Conservation (phyloP, 2,888 invertebrate species). For the Drosophila prolongata region DNA sequence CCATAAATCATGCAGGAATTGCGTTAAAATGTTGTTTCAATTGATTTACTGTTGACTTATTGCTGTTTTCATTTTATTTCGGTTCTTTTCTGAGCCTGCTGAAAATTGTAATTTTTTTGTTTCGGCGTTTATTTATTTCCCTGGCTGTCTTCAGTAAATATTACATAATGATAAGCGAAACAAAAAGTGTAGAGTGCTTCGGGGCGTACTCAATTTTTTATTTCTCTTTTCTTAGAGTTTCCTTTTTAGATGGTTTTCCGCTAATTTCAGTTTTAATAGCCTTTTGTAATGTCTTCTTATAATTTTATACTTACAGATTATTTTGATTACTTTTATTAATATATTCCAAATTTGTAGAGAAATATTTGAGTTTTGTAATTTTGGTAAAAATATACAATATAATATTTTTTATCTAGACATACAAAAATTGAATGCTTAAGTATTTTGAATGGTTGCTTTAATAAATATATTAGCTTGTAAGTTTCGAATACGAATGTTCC, state of each 20-base stretch:
- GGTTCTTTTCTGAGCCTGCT: constrained; percentile 12
- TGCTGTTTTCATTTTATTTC: constrained; percentile 32
- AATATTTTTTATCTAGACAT: no score
- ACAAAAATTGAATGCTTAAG: no score
- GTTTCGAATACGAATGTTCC: no score
- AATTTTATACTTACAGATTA: no score
- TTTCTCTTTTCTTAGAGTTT: background rate
- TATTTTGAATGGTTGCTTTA: no score
- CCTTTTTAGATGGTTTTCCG: constrained; percentile 4
- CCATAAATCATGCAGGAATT: constrained; percentile 51
- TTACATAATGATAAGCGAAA: constrained; percentile 54
- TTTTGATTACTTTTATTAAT: no score
- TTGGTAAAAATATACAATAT: no score
- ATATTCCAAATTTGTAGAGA: no score
- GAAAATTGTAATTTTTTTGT: constrained; percentile 24
- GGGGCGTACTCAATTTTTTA: constrained; percentile 16
- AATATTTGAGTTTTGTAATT: no score
- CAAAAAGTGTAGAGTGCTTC: constrained; percentile 48
- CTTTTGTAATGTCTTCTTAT: background rate
- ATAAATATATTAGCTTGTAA: no score
- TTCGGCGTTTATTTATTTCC: constrained; percentile 23
- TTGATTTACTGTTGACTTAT: constrained; percentile 56
- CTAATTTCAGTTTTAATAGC: background rate
- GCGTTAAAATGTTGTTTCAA: constrained; percentile 36
- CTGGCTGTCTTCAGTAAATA: constrained; percentile 38